Evolutionary conservation across 2,888 invertebrate genomes (phyloP).

Genomic region (Drosophila acutilabella): DNA sequence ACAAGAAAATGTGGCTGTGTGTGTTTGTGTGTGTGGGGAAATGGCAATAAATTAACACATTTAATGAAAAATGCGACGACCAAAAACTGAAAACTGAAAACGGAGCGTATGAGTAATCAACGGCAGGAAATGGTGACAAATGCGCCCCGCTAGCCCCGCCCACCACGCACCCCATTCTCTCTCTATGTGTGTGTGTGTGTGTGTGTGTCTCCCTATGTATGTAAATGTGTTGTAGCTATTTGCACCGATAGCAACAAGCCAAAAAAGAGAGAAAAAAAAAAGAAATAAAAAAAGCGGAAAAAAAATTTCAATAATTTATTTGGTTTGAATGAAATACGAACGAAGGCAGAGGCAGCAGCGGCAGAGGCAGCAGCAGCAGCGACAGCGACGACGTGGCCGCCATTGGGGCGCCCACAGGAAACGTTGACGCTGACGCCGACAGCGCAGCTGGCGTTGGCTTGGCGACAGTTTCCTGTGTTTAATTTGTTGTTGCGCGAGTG

Average conservation of each 20-base stretch:
- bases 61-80: constrained; percentile 74
- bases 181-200: constrained; percentile 19
- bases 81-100: constrained; percentile 56
- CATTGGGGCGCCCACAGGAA: constrained; percentile 83
- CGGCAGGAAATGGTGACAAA: constrained; percentile 82
- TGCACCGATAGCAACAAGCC: constrained; percentile 79
- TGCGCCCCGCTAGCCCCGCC: constrained; percentile 49
- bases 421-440: constrained; percentile 64
- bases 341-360: constrained; percentile 42
- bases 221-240: constrained; percentile 78
- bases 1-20: constrained; percentile 24
- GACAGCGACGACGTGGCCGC: constrained; percentile 59
- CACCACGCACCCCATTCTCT: neutral
- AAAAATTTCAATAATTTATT: constrained; percentile 77
- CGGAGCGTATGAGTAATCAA: constrained; percentile 81
- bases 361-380: too few relatives aligned
- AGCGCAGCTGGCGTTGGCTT: constrained; percentile 50
- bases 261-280: constrained; percentile 44
- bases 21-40: constrained; percentile 53
- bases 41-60: constrained; percentile 78
- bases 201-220: constrained; percentile 46
- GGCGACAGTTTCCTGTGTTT: constrained; percentile 32
- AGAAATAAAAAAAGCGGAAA: constrained; percentile 34
- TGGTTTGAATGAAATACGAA: constrained; percentile 80
- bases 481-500: constrained; percentile 56